Evolutionary conservation across 2,797 vertebrate species (phyloP).

Genomic region (Tenualosa ilisha): DNA sequence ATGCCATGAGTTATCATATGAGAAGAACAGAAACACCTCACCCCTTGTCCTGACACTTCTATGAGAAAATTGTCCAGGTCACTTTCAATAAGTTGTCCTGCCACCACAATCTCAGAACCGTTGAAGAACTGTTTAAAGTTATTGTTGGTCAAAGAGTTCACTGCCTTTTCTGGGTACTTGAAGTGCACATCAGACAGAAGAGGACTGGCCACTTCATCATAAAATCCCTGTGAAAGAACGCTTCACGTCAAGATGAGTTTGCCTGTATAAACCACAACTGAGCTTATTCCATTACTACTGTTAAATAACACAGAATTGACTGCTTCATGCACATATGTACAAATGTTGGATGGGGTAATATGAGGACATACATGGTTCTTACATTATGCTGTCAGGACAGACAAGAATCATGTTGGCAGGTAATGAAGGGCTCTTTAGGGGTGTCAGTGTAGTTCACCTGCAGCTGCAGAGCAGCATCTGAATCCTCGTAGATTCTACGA

Average conservation of each 20-base stretch:
- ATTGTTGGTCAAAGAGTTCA: conserved; percentile 76
- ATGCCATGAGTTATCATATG: not conserved
- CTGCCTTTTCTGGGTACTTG: conserved; percentile 73
- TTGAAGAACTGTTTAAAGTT: conserved; percentile 81
- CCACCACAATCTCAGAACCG: conserved; percentile 87
- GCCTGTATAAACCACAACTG: not conserved
- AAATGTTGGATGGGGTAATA: not conserved
- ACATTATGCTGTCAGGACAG: too few relatives aligned
- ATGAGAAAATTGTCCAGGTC: conserved; percentile 72
- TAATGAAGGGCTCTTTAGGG: not conserved
- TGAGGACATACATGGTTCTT: too few relatives aligned
- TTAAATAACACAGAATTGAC: not conserved
- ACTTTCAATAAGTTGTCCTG: conserved; percentile 76
- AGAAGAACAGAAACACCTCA: conserved; percentile 61
- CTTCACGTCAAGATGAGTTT: not conserved
- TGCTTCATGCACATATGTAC: too few relatives aligned
- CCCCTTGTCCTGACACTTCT: conserved; percentile 78
- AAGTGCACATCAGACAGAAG: conserved; percentile 78
- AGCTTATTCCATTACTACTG: not conserved
- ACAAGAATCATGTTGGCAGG: not conserved
- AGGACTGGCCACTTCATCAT: conserved; percentile 83
- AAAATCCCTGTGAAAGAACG: conserved; percentile 80
- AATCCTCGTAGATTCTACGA: conserved; percentile 85
- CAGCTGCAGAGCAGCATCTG: conserved; percentile 85
- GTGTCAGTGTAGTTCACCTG: conserved; percentile 35